Percentiles rank a stretch among this genome's conserved stretches.
phyloP scores from a whole-genome alignment of 2,797 vertebrate genomes.

The Heteromormyrus szaboi region DNA sequence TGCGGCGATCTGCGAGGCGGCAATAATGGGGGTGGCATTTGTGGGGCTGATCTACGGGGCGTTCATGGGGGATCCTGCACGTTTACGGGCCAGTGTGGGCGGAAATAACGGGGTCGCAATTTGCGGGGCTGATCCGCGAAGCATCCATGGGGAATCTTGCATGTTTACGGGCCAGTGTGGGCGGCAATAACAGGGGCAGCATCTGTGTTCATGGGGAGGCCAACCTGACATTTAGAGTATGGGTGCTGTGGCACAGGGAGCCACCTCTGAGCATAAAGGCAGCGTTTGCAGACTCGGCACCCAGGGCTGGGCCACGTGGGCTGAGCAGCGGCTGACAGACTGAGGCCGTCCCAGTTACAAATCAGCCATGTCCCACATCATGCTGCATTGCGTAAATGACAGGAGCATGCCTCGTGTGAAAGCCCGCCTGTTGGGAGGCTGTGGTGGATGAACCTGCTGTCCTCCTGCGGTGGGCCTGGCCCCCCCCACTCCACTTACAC shows the following conservation, averaged over 20 bases:
- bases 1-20: not conserved
- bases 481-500: not conserved
- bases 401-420: not conserved
- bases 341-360: not conserved
- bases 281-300: not conserved
- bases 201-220: not conserved
- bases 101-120: not conserved
- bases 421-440: not conserved
- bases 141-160: constrained; percentile 8
- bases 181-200: not conserved
- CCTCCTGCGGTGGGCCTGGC: not conserved
- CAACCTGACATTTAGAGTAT: not conserved
- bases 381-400: not conserved
- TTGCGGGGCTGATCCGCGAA: not conserved
- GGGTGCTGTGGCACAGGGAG: not conserved
- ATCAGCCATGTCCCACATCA: not conserved
- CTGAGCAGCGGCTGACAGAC: not conserved
- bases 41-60: not conserved
- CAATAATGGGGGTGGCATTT: not conserved
- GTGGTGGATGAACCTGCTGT: not conserved
- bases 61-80: constrained; percentile 11
- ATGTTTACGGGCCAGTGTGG: constrained; percentile 15
- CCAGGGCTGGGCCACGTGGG: not conserved
- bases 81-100: constrained; percentile 15
- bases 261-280: not conserved